Evolutionary conservation across 2,888 invertebrate species (phyloP), one percentile per base, ranked within the genome.

Genomic region (Cataglyphis albicans): DNA sequence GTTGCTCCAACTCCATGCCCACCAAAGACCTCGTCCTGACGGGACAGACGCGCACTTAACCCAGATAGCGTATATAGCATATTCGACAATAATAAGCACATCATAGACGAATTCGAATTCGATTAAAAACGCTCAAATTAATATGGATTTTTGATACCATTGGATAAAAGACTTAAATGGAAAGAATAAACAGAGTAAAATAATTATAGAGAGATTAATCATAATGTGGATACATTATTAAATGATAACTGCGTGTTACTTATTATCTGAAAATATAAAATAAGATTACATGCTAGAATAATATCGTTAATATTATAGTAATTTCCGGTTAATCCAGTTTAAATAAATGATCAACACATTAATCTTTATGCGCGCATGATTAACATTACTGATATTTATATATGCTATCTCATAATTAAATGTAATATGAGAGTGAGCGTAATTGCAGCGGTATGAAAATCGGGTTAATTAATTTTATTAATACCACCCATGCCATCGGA

Each of bases 31-130:
- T 59, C 44, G 78, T 80, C 70, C 72, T 72, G 59, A 64, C 78
- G 41, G 57, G 83, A 85, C 88, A 83, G 75, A 73, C 78, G 83
- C 76, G 78, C 87, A 86, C 81, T 87, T 86, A 84, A 86, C 76
- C 84, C 25, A 82, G 81, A 83, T 88, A 80, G 76, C 82, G 72
- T 61, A 59, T 68, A 83, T 73, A 57, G 48, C 38, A 41, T 48
- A 44, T 72, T 70, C 35, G 32, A 80, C 68, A 68, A 78, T 72
- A 61, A 80, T 80, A 78, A 70, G 70, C 18, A 61, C 78, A 72
- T 61, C 59, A 68, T 35, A 59, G 38, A 72, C 25, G 25, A 32
- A 61, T 18, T 61, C 35, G 38, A 44, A 25, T 64, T 72, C 74
- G 61, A 81, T 73, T 74, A 52, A 38, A 15, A 38, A 63, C 29